Evolutionary conservation across 2,113 vertebrate genomes (phyloP).

Genomic region (Scolopax mira): DNA sequence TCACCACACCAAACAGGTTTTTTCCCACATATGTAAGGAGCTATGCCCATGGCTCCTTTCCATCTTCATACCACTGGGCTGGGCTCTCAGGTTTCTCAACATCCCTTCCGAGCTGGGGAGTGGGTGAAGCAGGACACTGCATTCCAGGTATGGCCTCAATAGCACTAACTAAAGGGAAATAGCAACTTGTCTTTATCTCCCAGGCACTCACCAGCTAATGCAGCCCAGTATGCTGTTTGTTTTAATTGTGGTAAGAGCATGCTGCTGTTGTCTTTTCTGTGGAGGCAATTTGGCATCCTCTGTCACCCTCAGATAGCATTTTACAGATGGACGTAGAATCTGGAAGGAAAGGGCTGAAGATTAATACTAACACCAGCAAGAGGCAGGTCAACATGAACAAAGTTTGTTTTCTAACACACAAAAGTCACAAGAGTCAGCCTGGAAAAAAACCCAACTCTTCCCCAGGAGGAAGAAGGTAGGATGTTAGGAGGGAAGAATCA

Average conservation of each 20-base stretch:
- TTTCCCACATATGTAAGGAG: not conserved
- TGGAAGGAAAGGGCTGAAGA: not conserved
- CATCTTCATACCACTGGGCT: not conserved
- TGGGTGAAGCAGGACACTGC: not conserved
- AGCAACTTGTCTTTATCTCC: not conserved
- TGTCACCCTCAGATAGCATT: not conserved
- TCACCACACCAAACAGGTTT: not conserved
- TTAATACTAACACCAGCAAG: not conserved
- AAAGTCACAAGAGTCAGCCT: not conserved
- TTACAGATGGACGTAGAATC: not conserved
- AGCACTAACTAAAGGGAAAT: not conserved
- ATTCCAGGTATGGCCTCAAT: not conserved
- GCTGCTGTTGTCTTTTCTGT: not conserved
- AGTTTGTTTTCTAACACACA: not conserved
- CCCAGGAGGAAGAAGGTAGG: not conserved
- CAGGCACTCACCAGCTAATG: not conserved
- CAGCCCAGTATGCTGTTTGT: not conserved
- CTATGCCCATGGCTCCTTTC: not conserved
- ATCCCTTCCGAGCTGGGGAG: not conserved
- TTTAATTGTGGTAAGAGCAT: not conserved
- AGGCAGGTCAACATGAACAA: fast-evolving
- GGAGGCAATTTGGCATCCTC: not conserved
- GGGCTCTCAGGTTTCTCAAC: not conserved
- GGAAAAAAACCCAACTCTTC: fast-evolving
- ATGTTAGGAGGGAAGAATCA: not conserved